phyloP scores from a whole-genome alignment of 2,113 vertebrate species.

The Microcebus tavaratra region DNA sequence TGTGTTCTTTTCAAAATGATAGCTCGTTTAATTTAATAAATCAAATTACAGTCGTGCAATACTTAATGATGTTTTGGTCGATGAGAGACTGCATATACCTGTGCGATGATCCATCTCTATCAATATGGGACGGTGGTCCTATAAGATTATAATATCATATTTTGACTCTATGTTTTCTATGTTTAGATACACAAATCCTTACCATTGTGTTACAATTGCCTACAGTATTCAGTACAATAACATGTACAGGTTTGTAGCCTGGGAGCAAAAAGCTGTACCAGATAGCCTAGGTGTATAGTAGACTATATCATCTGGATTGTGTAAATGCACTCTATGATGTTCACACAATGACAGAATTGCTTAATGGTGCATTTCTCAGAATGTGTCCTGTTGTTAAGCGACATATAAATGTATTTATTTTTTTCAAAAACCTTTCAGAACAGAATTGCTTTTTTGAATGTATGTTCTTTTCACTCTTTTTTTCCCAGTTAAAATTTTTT shows the following conservation, averaged over 20 bases:
- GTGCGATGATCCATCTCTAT: neutral
- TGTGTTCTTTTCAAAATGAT: neutral
- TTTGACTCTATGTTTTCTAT: neutral
- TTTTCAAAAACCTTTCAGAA: neutral
- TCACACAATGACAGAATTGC: neutral
- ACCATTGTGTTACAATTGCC: neutral
- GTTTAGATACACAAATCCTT: neutral
- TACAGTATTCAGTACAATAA: neutral
- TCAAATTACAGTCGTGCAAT: neutral
- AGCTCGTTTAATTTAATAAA: constrained; percentile 27
- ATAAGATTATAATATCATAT: neutral
- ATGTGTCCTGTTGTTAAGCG: neutral
- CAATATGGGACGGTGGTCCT: neutral
- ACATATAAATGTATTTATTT: neutral
- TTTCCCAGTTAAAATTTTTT: neutral
- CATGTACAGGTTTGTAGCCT: neutral
- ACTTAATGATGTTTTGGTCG: neutral
- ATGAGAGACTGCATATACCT: neutral
- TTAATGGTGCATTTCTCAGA: neutral
- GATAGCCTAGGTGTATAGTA: too few relatives aligned
- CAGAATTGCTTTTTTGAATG: constrained; percentile 16
- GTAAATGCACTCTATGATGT: neutral
- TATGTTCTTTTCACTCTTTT: neutral
- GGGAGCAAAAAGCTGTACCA: neutral
- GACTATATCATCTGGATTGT: too few relatives aligned